Evolutionary conservation across 2,797 vertebrate genomes (phyloP).

Genomic region (Ataeniobius toweri): DNA sequence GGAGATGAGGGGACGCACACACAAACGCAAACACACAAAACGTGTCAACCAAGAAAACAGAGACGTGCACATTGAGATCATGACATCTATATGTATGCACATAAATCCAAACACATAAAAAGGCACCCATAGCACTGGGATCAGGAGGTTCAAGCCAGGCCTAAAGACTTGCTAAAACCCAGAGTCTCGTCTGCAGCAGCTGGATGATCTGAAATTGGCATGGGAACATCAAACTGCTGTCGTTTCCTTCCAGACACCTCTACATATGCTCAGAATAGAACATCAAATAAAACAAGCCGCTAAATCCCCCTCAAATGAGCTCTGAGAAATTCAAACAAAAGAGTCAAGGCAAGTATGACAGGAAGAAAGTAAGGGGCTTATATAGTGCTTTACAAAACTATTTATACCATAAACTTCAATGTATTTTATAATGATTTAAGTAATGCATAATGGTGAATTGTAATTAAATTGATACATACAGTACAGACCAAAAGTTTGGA

Average conservation of each 20-base stretch:
- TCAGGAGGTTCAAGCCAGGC: slow-evolving; percentile 52
- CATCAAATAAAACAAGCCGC: slow-evolving; percentile 59
- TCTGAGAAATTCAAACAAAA: slow-evolving; percentile 58
- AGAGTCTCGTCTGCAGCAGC: slow-evolving; percentile 47
- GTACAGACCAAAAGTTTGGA: too few species aligned
- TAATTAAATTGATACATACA: not conserved
- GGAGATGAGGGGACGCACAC: slow-evolving; percentile 34
- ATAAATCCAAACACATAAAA: slow-evolving; percentile 32
- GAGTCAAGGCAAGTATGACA: slow-evolving; percentile 39
- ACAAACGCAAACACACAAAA: slow-evolving; percentile 25
- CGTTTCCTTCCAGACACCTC: slow-evolving; percentile 40
- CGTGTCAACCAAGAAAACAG: slow-evolving; percentile 36
- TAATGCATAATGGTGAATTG: not conserved
- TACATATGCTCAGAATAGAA: slow-evolving; percentile 61
- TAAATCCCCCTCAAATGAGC: slow-evolving; percentile 51
- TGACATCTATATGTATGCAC: slow-evolving; percentile 33
- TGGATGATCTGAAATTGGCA: slow-evolving; percentile 53
- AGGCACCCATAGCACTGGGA: slow-evolving; percentile 24
- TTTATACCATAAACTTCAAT: not conserved
- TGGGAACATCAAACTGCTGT: slow-evolving; percentile 30
- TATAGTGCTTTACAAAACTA: slow-evolving; percentile 10
- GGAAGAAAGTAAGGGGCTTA: slow-evolving; percentile 37
- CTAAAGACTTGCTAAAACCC: slow-evolving; percentile 54
- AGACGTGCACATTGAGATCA: slow-evolving; percentile 31
- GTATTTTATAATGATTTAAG: not conserved